phyloP scores from a whole-genome alignment of 2,888 invertebrate species.

The Gasteruption jaculator region DNA sequence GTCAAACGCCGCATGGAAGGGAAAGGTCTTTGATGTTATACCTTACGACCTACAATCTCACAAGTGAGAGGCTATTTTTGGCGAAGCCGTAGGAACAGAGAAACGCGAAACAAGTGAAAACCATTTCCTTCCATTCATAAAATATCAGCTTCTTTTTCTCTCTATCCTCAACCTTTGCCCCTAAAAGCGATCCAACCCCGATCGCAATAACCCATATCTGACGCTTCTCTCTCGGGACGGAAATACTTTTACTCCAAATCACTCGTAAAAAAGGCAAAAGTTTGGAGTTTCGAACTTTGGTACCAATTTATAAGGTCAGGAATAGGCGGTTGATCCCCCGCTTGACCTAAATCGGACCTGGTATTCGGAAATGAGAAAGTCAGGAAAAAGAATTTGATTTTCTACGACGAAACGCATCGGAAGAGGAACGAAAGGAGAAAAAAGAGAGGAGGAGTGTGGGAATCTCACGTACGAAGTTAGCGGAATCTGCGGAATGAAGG shows the following conservation, averaged over 20 bases:
- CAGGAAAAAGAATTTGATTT: constrained; percentile 12
- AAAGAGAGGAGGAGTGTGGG: constrained; percentile 44
- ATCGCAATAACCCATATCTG: too few species aligned
- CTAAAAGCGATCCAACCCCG: too few species aligned
- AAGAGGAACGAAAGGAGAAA: constrained; percentile 13
- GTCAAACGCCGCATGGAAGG: too few species aligned
- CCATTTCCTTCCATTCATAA: too few species aligned
- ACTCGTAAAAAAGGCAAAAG: too few species aligned
- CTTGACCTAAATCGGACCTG: too few species aligned
- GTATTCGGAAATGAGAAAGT: constrained; percentile 13
- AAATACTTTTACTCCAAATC: too few species aligned
- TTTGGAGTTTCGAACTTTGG: too few species aligned
- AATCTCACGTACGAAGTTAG: constrained; percentile 48
- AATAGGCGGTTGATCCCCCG: too few species aligned
- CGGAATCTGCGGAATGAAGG: constrained; percentile 50
- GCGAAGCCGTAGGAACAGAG: constrained; percentile 11
- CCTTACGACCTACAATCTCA: constrained; percentile 43
- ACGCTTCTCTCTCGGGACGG: too few species aligned
- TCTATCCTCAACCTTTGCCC: background rate
- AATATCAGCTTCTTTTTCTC: background rate
- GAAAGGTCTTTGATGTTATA: constrained; percentile 27
- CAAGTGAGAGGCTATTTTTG: constrained; percentile 36
- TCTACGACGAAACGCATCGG: constrained; percentile 2
- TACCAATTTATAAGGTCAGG: too few species aligned
- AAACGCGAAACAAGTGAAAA: constrained; percentile 1